Evolutionary conservation across 1,140 invertebrate genomes (phyloP), one percentile per base, ranked within the genome.

Genomic region (Trialeurodes vaporariorum): DNA sequence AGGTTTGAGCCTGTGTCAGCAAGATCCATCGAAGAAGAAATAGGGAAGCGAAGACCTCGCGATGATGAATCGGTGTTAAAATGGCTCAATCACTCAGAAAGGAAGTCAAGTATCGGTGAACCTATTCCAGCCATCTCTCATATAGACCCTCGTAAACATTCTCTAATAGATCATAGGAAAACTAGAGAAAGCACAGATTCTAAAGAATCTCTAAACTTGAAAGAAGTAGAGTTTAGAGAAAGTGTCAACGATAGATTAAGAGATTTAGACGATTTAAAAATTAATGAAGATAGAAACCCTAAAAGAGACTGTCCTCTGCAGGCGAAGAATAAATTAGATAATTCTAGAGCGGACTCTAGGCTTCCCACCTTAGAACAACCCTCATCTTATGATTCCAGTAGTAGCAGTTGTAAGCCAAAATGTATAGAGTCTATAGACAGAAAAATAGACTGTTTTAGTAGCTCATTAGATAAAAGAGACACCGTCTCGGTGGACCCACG

Each of bases 241-340:
- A 25, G 26, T 40, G 24, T 34, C 40, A 66, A 65, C 58, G 61
- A 27, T 59, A 69, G 61, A 61, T 66, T 69, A 69, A 49, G 34
- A 49, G 34, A 49, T 49, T 17, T 49, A 49, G 34, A 49, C 17
- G 34, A 49, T 9, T 49, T 49, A 17, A 49, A 17, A 49, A 49
- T 49, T 49, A 49, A 17, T 17, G n/a, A n/a, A n/a, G n/a, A n/a
- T n/a, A n/a, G n/a, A n/a, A n/a, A n/a, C n/a, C n/a, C n/a, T n/a
- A n/a, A n/a, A n/a, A n/a, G n/a, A n/a, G n/a, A n/a, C n/a, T n/a
- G n/a, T n/a, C 17, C 34, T 49, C 34, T 9, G 17, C 34, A 5
- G 17, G 34, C 5, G 17, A 49, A 49, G 34, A 5, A 49, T 49
- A 49, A 49, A 49, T 49, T 49, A 49, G 34, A 49, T 9, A 49